phyloP scores from a whole-genome alignment of 2,888 invertebrate species.

The Acanthacorydalis orientalis region DNA sequence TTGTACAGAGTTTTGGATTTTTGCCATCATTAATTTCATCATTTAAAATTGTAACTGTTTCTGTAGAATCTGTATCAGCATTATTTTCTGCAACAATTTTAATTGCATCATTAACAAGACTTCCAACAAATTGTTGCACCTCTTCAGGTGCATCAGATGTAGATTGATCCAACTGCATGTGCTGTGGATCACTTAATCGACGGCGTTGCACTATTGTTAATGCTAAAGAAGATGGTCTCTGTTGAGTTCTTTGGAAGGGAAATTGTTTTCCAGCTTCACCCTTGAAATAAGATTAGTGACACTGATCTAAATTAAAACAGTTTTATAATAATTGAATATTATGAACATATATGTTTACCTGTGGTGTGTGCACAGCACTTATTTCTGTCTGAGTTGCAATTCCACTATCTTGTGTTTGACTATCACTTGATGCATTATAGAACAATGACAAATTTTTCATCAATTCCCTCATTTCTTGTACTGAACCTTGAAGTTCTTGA shows the following conservation, averaged over 20 bases:
- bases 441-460: slow-evolving; percentile 48
- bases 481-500: slow-evolving; percentile 59
- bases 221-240: slow-evolving; percentile 25
- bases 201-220: neutral
- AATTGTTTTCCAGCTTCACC: slow-evolving; percentile 24
- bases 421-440: slow-evolving; percentile 19
- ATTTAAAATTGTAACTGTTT: no score
- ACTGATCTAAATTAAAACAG: neutral
- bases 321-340: neutral
- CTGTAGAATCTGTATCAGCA: slow-evolving; percentile 7
- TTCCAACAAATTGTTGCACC: slow-evolving; percentile 24
- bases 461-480: slow-evolving; percentile 64
- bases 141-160: slow-evolving; percentile 12
- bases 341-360: slow-evolving; percentile 29
- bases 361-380: slow-evolving; percentile 59
- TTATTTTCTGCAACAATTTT: slow-evolving; percentile 22
- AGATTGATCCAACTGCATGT: neutral
- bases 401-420: slow-evolving; percentile 25
- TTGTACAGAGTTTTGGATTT: no score
- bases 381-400: slow-evolving; percentile 67
- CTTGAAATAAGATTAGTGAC: slow-evolving; percentile 10
- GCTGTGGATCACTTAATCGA: neutral
- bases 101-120: slow-evolving; percentile 26
- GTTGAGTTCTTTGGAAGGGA: slow-evolving; percentile 24
- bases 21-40: no score